A percentile compares a stretch with the other conserved stretches of the same genome.
These are phyloP conservation scores for Lobophora halterata DNA, from an alignment of 2,888 invertebrate genomes.

Conservation along the genomic window DNA sequence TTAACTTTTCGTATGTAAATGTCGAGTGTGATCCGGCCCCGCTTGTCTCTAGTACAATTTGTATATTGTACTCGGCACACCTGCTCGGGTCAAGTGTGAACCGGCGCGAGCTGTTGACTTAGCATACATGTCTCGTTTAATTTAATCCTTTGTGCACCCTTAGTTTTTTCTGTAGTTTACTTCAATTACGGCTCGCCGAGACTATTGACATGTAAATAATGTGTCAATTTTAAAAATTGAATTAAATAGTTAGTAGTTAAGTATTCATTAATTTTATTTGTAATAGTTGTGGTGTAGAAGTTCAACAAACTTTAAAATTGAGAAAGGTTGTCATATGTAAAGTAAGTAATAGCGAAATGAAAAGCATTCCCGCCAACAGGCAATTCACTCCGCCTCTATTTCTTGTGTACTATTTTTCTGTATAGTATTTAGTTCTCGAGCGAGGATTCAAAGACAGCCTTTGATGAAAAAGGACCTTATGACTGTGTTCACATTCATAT, in stretches of 20 bases:
- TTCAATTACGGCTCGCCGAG: constrained; percentile 9
- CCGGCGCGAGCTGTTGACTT: constrained; percentile 13
- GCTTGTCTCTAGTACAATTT: constrained; percentile 30
- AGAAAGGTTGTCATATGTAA: neutral
- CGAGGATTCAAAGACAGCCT: constrained; percentile 52
- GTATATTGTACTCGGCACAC: constrained; percentile 27
- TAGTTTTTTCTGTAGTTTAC: constrained; percentile 10
- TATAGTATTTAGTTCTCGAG: constrained; percentile 38
- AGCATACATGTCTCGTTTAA: constrained; percentile 19
- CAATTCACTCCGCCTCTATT: constrained; percentile 18
- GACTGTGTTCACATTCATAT: constrained; percentile 59
- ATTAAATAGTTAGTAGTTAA: too few species aligned
- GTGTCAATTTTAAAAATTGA: constrained; percentile 2
- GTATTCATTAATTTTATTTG: too few species aligned
- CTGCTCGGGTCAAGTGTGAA: constrained; percentile 21
- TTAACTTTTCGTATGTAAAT: constrained; percentile 74
- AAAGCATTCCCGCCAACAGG: constrained; percentile 3
- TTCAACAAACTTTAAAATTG: neutral
- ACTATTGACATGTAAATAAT: constrained; percentile 3
- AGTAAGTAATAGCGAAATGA: constrained; percentile 2
- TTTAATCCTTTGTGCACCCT: constrained; percentile 12
- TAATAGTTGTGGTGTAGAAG: too few species aligned
- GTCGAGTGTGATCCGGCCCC: constrained; percentile 35
- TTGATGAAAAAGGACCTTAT: constrained; percentile 65
- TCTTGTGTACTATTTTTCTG: constrained; percentile 23